Evolutionary conservation across 2,888 invertebrate genomes (phyloP).

Genomic region (Priocnemis perturbator): DNA sequence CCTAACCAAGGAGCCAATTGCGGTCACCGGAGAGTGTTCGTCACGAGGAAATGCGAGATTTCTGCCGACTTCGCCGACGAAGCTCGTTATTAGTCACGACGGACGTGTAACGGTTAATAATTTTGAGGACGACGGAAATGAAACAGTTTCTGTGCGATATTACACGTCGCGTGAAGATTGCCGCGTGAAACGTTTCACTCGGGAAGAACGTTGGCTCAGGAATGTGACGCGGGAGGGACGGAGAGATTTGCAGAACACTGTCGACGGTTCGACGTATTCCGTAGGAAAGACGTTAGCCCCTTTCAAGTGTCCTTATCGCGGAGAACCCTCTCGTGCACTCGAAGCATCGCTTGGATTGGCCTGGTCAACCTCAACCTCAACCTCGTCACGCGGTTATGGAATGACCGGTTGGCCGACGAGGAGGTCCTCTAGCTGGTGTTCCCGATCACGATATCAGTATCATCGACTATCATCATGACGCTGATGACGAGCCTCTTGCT

Average conservation of each 20-base stretch:
- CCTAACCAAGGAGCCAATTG: not conserved
- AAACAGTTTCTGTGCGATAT: constrained; percentile 32
- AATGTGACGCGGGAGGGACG: constrained; percentile 33
- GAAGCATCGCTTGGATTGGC: no score
- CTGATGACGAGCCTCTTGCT: constrained; percentile 39
- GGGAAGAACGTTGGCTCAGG: constrained; percentile 22
- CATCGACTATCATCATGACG: constrained; percentile 47
- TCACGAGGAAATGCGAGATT: constrained; percentile 6
- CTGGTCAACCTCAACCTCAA: no score
- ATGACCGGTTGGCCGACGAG: constrained; percentile 37
- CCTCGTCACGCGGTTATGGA: constrained; percentile 46
- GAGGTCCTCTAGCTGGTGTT: not conserved
- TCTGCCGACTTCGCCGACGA: no score
- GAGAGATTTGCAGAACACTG: no score
- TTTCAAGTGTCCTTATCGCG: no score
- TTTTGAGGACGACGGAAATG: constrained; percentile 29
- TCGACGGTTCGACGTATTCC: no score
- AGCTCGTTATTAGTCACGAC: no score
- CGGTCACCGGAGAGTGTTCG: constrained; percentile 9
- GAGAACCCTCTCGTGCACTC: no score
- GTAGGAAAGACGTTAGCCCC: no score
- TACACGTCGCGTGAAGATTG: constrained; percentile 16
- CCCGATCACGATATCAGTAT: no score
- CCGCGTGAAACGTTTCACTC: constrained; percentile 10
- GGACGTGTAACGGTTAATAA: constrained; percentile 25